Conservation (phyloP, 2,888 invertebrate species). For the Cetonia aurata region DNA sequence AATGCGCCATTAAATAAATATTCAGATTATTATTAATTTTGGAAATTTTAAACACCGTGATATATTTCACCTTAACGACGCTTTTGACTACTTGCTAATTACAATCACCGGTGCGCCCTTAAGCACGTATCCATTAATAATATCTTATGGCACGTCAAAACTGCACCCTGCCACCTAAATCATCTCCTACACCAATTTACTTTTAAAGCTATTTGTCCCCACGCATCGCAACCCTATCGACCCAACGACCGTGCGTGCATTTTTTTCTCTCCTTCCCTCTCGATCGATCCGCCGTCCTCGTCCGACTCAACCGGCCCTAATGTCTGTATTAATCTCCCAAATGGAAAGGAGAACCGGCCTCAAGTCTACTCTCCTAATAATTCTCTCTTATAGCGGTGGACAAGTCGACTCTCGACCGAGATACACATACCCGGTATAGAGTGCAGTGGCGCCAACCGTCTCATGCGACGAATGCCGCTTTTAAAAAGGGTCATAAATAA, state of each 20-base stretch:
- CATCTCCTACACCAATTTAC: slow-evolving; percentile 43
- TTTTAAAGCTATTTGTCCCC: slow-evolving; percentile 46
- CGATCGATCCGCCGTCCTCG: neutral
- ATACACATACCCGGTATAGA: slow-evolving; percentile 34
- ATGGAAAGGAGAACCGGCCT: slow-evolving; percentile 25
- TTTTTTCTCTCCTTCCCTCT: slow-evolving; percentile 7
- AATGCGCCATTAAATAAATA: too few relatives aligned
- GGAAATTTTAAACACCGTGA: too few relatives aligned
- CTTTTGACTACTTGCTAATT: slow-evolving; percentile 30
- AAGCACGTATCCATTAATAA: slow-evolving; percentile 30
- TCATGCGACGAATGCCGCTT: slow-evolving; percentile 57
- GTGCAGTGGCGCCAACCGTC: slow-evolving; percentile 61
- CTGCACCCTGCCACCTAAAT: slow-evolving; percentile 29
- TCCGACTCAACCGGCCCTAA: slow-evolving; percentile 21
- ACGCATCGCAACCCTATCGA: slow-evolving; percentile 41
- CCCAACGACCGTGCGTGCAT: slow-evolving; percentile 16
- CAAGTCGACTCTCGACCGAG: slow-evolving; percentile 17
- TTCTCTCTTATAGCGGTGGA: slow-evolving; percentile 32
- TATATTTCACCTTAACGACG: neutral
- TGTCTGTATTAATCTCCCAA: slow-evolving; percentile 41
- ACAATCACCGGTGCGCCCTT: slow-evolving; percentile 18
- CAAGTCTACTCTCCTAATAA: slow-evolving; percentile 37
- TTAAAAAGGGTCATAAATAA: slow-evolving; percentile 64
- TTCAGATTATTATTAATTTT: too few relatives aligned
- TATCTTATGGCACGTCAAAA: slow-evolving; percentile 28